Percentiles rank a stretch among this genome's conserved stretches.
phyloP scores from a whole-genome alignment of 2,797 vertebrate species.

The Lepilemur septentrionalis region DNA sequence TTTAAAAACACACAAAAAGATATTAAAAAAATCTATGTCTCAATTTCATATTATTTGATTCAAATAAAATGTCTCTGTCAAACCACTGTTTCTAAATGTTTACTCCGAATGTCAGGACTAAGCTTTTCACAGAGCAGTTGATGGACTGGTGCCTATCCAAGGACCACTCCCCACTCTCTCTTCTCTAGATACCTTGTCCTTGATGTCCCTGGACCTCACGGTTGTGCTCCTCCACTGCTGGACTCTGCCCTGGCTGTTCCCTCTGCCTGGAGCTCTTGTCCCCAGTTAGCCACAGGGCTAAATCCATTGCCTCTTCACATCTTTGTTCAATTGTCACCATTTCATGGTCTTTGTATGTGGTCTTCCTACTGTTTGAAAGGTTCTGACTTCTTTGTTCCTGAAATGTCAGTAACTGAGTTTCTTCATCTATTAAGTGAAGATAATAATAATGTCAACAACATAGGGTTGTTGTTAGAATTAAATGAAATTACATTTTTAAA shows the following conservation, averaged over 20 bases:
- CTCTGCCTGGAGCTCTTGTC: background rate
- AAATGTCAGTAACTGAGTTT: background rate
- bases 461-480: background rate
- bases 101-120: background rate
- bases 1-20: background rate
- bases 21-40: background rate
- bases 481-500: background rate
- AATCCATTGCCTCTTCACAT: background rate
- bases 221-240: background rate
- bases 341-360: background rate
- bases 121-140: background rate
- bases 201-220: background rate
- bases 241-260: background rate
- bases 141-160: background rate
- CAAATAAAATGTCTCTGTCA: background rate
- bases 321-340: background rate
- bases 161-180: background rate
- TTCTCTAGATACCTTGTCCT: background rate
- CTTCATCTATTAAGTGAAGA: background rate
- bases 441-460: background rate
- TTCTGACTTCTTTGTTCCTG: background rate
- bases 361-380: background rate
- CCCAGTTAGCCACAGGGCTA: background rate
- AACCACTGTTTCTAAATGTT: background rate
- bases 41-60: background rate